Base-by-base conservation (phyloP, 2,113 vertebrate species). In the Montifringilla adamsi region DNA sequence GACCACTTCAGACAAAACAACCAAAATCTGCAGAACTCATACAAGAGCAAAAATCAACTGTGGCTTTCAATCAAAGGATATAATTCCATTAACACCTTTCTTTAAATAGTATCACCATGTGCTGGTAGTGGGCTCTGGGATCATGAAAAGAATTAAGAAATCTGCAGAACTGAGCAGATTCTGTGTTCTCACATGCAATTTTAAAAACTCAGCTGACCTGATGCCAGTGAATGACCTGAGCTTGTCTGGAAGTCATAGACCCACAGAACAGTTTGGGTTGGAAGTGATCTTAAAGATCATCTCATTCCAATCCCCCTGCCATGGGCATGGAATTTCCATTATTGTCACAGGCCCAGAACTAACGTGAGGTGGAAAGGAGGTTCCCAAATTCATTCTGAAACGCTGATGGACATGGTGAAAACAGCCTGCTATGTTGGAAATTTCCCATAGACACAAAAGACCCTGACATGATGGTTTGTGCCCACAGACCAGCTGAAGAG, bases 1-100 rank as follows among this genome's bases (percentile, higher is more conserved):
- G 50, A 76, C 47, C 37, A 82, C 78, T 64, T 89, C 70, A 82
- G 77, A 94, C 56, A 92, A 92, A 89, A 82, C 46, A 85, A 79
- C 35, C n/a, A 52, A 83, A 82, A 82, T 30, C 62, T 69, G 31
- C 4, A 1, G 39, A 93, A 94, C 18, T 89, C 31, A n/a, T 23
- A 69, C 19, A 50, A 84, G 23, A 83, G 50, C 58, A 85, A 85
- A 93, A 91, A 76, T 82, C 85, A 80, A 35, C 50, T 19, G 35
- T 33, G 62, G n/a, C 55, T 87, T 87, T 95, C 67, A 91, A 59
- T 76, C 70, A 80, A 60, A 83, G 73, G 59, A 60, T 37, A 24
- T 2, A 62, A 68, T 33, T 64, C 22, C 50, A 52, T 75, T 82
- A 79, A 89, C n/a, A 85, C 3, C 9, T 72, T 72, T 50, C 58